Conservation (phyloP, 2,113 vertebrate genomes). For the Salvelinus sp. region DNA sequence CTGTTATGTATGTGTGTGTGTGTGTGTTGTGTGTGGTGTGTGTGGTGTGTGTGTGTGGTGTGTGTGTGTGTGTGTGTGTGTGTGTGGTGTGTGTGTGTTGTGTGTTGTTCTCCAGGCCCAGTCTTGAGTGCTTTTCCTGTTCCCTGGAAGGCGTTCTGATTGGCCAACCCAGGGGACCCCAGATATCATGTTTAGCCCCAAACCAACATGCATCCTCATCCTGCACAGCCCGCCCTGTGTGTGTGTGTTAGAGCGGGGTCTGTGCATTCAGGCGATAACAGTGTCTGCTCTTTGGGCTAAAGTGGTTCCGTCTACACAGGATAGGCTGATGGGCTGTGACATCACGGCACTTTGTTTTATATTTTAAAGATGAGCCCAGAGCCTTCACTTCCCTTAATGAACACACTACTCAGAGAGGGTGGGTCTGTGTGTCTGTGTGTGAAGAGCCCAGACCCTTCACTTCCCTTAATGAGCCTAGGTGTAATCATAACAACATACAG, state of each 20-base stretch:
- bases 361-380: slow-evolving; percentile 78
- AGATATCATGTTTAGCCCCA: slow-evolving; percentile 78
- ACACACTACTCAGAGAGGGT: slow-evolving; percentile 43
- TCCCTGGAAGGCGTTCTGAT: slow-evolving; percentile 74
- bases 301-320: slow-evolving; percentile 67
- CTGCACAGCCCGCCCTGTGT: slow-evolving; percentile 50
- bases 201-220: slow-evolving; percentile 77
- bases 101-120: slow-evolving; percentile 43
- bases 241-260: slow-evolving; percentile 67
- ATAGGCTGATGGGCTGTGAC: slow-evolving; percentile 73
- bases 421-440: slow-evolving; percentile 9
- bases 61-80: too few relatives aligned
- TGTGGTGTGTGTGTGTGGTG: too few relatives aligned
- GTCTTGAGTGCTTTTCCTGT: slow-evolving; percentile 73
- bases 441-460: neutral
- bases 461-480: too few relatives aligned
- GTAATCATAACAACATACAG: too few relatives aligned
- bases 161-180: slow-evolving; percentile 69
- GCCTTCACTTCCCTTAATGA: slow-evolving; percentile 70
- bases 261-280: slow-evolving; percentile 70
- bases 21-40: too few relatives aligned
- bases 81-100: neutral
- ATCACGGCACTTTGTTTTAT: slow-evolving; percentile 80
- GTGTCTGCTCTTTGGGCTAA: slow-evolving; percentile 68
- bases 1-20: too few relatives aligned